A percentile compares a stretch with the other conserved stretches of the same genome.
Conservation (phyloP, 1,140 invertebrate genomes). For the Brachionus plicatilis region DNA sequence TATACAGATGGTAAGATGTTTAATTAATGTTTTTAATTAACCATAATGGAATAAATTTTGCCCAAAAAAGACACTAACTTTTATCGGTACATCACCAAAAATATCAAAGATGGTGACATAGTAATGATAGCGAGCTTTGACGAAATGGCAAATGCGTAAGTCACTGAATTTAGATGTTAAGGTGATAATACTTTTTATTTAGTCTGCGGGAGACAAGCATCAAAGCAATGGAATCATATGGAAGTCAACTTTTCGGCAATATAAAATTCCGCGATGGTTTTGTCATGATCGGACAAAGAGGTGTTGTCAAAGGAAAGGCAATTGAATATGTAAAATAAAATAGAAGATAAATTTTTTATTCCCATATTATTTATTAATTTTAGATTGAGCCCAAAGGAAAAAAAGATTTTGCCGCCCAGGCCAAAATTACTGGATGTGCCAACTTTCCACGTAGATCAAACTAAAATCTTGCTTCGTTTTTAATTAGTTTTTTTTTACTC, state of each 20-base stretch:
- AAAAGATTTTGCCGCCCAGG: conserved; percentile 18
- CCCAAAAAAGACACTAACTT: conserved; percentile 45
- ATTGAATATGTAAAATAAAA: conserved; percentile 57
- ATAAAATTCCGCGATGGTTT: conserved; percentile 59
- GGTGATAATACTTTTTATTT: neutral
- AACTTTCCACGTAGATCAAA: conserved; percentile 1
- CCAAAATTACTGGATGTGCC: conserved; percentile 25
- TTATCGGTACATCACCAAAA: conserved; percentile 46
- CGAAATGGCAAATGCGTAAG: conserved; percentile 48
- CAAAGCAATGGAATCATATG: conserved; percentile 47
- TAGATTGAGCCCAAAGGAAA: conserved; percentile 36
- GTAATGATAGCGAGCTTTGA: conserved; percentile 49
- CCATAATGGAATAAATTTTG: neutral
- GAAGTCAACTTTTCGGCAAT: conserved; percentile 57
- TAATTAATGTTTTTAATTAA: neutral
- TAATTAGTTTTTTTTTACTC: neutral
- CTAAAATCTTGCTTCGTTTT: neutral
- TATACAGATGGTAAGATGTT: conserved; percentile 47
- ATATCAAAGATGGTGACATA: conserved; percentile 45
- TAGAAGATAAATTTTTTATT: neutral
- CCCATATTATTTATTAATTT: neutral
- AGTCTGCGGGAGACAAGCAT: conserved; percentile 47
- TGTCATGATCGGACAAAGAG: conserved; percentile 60
- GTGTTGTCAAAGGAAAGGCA: conserved; percentile 58
- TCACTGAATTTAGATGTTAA: neutral